Base-by-base conservation (phyloP, 2,113 vertebrate species). In the Phoenicopterus ruber region DNA sequence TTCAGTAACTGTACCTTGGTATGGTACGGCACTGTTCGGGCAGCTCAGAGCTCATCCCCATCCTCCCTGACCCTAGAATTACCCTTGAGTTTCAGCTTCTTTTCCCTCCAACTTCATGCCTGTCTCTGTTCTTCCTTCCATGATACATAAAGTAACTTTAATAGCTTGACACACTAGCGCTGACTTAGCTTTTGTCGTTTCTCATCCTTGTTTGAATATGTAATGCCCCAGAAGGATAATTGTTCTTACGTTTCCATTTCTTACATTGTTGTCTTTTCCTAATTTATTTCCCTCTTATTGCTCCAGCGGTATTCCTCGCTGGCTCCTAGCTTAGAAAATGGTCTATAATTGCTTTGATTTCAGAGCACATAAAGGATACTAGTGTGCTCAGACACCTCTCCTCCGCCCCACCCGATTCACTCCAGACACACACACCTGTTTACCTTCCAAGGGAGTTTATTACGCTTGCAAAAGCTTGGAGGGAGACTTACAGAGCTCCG, bases 171-270 rank as follows among this genome's bases (percentile, higher is more conserved):
- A 49, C 22, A 4, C 36, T 31, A 61, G 38, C 1, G 8, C 74
- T 92, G 59, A 83, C 82, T 62, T 88, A 36, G 73, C 49, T 91
- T 85, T 91, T 87, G 83, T 61, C 31, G n/a, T 92, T 92, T 72
- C 83, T 92, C 49, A 76, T 66, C 74, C 50, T 81, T 1, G 0
- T 94, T 94, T 87, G 74, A 83, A 82, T 86, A 59, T 14, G 2
- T 62, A 82, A 82, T 67, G 26, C 31, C 85, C 59, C 77, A 52
- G 36, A 94, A 92, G 54, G 32, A 81, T 82, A 91, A 86, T 63
- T 90, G 74, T 67, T 96, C 58, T 73, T 70, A 42, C 32, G 46
- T 78, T 95, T 91, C 49, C 19, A 47, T 94, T 91, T 76, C 84
- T 94, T 88, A 77, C 11, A 16, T 46, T 73, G 67, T 81, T 90